Evolutionary conservation across 2,888 invertebrate species (phyloP), one percentile per base, ranked within the genome.

Genomic region (Conistra vaccinii): DNA sequence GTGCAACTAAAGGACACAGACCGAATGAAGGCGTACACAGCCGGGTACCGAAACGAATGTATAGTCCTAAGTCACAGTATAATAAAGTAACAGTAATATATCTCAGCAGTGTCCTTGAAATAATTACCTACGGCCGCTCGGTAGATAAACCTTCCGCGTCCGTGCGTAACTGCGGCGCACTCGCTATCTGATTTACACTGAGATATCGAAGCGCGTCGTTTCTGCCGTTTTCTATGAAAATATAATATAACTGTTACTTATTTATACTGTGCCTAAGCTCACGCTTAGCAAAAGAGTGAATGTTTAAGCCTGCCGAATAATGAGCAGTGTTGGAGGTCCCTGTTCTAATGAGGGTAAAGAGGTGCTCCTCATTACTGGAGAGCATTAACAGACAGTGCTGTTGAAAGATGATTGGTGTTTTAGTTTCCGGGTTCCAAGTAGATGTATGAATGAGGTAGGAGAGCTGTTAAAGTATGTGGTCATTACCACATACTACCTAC

Each of bases 31-130:
- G 45, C 5, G 32, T 26, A 51, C 45, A 51, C 6, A 55, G 32
- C 20, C 58, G 51, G 39, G 17, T 39, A 14, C 12, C 69, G 29
- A 23, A 77, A 80, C 48, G 45, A 84, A 84, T 61, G 61, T 60
- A 55, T 69, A 69, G 71, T 71, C 42, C 69, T 63, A 35, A 35
- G 32, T 4, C 4, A 35, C 32, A 35, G 32, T 35, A 35, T 35
- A 35, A 35, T n/a, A n/a, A 35, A 35, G 2, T 2, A 35, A 35
- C 32, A 35, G 32, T 35, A 35, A 5, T 35, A 35, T 35, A 35
- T 35, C 32, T 35, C 2, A 5, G 32, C 32, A 35, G 32, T 35
- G 32, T 5, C 32, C 32, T 35, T 35, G 32, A 35, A 35, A 35
- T 35, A 35, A 3, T 3, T 35, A 35, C 32, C 32, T 35, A 35